Percentiles rank a stretch among this genome's conserved stretches.
Conservation (phyloP, 2,888 invertebrate genomes). For the Erannis defoliaria region DNA sequence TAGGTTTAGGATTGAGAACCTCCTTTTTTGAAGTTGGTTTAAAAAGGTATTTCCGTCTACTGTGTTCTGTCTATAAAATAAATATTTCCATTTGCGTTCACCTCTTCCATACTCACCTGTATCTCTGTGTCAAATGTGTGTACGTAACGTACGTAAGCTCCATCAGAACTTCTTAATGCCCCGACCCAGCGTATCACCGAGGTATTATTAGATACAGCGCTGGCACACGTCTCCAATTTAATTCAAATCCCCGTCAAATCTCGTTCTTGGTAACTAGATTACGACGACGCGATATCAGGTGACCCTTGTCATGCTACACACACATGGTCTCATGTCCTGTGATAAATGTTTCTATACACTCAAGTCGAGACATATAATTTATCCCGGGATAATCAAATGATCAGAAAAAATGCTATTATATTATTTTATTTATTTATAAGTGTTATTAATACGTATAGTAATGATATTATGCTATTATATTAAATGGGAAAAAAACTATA, state of each 20-base stretch:
- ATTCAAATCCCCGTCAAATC: slow-evolving; percentile 49
- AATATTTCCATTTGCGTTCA: too few relatives aligned
- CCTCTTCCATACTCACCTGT: too few relatives aligned
- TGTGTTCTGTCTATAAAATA: too few relatives aligned
- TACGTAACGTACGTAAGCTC: slow-evolving; percentile 29
- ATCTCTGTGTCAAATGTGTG: slow-evolving; percentile 25
- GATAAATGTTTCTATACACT: background rate
- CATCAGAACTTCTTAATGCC: slow-evolving; percentile 22
- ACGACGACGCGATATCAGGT: slow-evolving; percentile 42
- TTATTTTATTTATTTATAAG: too few relatives aligned
- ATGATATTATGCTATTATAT: too few relatives aligned
- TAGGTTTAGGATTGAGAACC: too few relatives aligned
- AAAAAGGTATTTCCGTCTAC: too few relatives aligned
- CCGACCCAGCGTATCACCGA: slow-evolving; percentile 31
- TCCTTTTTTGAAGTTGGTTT: too few relatives aligned
- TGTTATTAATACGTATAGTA: too few relatives aligned
- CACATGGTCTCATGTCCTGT: slow-evolving; percentile 17
- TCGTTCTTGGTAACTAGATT: slow-evolving; percentile 46
- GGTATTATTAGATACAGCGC: slow-evolving; percentile 31
- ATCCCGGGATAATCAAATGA: too few relatives aligned
- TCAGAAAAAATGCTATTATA: too few relatives aligned
- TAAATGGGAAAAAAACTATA: too few relatives aligned
- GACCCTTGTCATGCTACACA: slow-evolving; percentile 44
- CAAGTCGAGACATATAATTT: background rate
- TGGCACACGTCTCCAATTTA: slow-evolving; percentile 47